phyloP scores from a whole-genome alignment of 1,140 invertebrate genomes.

The Polypedilum vanderplanki region DNA sequence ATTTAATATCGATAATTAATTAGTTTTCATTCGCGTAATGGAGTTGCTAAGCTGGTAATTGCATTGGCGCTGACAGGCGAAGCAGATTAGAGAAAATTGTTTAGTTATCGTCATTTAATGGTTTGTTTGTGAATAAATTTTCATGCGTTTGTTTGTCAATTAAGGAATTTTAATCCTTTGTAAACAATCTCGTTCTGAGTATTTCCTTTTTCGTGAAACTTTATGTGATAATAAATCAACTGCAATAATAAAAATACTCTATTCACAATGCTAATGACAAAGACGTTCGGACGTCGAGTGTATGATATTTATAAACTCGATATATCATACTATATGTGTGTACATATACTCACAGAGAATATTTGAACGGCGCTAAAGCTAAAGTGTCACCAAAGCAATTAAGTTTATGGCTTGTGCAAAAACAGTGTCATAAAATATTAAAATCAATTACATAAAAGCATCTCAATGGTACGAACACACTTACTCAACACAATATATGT shows the following conservation, averaged over 20 bases:
- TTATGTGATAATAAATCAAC: too few relatives aligned
- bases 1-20: too few relatives aligned
- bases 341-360: too few relatives aligned
- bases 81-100: not conserved
- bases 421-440: conserved; percentile 19
- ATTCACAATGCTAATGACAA: too few relatives aligned
- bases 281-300: too few relatives aligned
- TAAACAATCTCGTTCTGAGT: not conserved
- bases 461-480: not conserved
- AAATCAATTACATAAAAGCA: conserved; percentile 19
- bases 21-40: not conserved
- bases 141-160: not conserved
- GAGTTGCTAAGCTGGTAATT: not conserved
- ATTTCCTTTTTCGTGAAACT: not conserved
- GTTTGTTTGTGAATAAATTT: too few relatives aligned
- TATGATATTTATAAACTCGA: too few relatives aligned
- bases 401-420: conserved; percentile 6
- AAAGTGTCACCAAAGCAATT: conserved; percentile 12
- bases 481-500: not conserved
- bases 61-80: not conserved
- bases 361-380: not conserved
- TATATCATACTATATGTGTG: too few relatives aligned
- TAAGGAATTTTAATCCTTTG: conserved; percentile 13
- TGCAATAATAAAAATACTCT: too few relatives aligned
- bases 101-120: too few relatives aligned